Base-by-base conservation (phyloP, 2,797 vertebrate genomes). In the Pipistrellus nathusii region DNA sequence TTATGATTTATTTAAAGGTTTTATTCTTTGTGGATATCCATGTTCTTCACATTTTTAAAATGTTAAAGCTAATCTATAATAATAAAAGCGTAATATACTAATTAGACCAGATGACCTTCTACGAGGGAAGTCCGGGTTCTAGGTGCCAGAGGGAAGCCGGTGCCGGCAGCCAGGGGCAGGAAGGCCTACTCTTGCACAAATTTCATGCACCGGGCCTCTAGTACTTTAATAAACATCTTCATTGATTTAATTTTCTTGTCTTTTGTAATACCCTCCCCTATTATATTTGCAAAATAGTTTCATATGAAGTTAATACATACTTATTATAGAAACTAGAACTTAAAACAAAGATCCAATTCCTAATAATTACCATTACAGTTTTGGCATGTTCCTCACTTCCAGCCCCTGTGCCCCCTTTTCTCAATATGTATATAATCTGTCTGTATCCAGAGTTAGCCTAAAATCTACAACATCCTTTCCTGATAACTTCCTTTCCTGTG, bases 291-390 rank as follows among this genome's bases (percentile, higher is more conserved):
- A 87, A 59, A 81, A 71, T 48, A 88, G 83, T 46, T 93, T 88
- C 15, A 88, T 20, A 95, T 72, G 59, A 94, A 94, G 78, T 91
- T 20, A 95, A 83, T 4, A 89, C 8, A 62, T 32, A n/a, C 23
- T 78, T 20, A 57, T 18, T 35, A 55, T 17, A 87, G 59, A 85
- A 86, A 87, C 5, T 72, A 8, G 18, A 91, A 93, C 72, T 90
- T 78, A 85, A 92, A 95, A 51, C 17, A 69, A 83, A 93, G 90
- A 83, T 44, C 18, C 2, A 78, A 44, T 78, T 66, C 25, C 46
- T 90, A 78, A 93, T 66, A 76, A 76, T 76, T 69, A 94, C 55
- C 51, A 25, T 41, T 66, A 57, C 44, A n/a, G 6, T 69, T 55
- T 57, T 92, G 93, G 46, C 46, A 41, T 62, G 59, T 66, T 17